phyloP scores from a whole-genome alignment of 2,797 vertebrate genomes.

The Hirundo rustica region DNA sequence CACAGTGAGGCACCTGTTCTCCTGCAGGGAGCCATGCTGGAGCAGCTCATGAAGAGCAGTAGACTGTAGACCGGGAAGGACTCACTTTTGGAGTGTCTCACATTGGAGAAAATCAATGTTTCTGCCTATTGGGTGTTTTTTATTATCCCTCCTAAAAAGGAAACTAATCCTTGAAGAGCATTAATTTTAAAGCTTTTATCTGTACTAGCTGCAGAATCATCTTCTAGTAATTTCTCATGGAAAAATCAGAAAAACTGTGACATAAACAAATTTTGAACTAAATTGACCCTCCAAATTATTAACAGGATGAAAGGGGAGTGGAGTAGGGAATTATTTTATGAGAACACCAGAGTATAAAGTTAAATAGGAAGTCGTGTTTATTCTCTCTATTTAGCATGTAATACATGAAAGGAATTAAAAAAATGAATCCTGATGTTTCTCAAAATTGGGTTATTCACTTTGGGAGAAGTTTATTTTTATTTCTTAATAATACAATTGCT shows the following conservation, averaged over 20 bases:
- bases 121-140: accelerated
- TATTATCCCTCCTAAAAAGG: background rate
- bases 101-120: background rate
- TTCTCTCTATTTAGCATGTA: background rate
- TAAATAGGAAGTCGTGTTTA: background rate
- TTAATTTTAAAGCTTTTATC: background rate
- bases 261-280: background rate
- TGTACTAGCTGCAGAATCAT: background rate
- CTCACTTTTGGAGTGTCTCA: background rate
- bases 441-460: background rate
- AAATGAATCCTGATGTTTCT: background rate
- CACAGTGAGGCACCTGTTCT: background rate
- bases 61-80: background rate
- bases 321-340: background rate
- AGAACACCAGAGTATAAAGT: background rate
- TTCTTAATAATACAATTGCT: background rate
- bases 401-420: background rate
- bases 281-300: background rate
- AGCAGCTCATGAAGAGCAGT: background rate
- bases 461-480: constrained; percentile 1
- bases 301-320: background rate
- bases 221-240: background rate
- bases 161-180: background rate
- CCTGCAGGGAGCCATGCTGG: background rate
- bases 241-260: background rate